phyloP scores from a whole-genome alignment of 2,888 invertebrate species.

The Drosophila leonis region DNA sequence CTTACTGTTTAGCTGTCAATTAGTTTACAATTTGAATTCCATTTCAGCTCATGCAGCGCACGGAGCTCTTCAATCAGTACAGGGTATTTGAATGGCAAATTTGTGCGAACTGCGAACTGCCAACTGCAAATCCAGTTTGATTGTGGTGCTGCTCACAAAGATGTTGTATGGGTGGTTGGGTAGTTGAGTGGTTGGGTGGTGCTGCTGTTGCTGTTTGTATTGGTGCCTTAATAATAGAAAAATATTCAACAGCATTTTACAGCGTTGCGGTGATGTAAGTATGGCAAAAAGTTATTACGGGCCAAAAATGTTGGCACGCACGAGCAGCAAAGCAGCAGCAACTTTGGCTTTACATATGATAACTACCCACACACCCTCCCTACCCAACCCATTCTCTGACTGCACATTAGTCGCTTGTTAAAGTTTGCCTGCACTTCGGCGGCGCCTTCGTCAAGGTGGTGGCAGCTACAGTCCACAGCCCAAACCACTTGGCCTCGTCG shows the following conservation, averaged over 20 bases:
- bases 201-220: slow-evolving; percentile 3
- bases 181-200: not conserved
- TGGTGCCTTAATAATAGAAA: slow-evolving; percentile 68
- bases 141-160: slow-evolving; percentile 6
- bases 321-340: slow-evolving; percentile 20
- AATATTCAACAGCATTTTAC: slow-evolving; percentile 76
- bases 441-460: slow-evolving; percentile 8
- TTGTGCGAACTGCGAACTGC: slow-evolving; percentile 30
- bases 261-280: slow-evolving; percentile 75
- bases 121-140: slow-evolving; percentile 31
- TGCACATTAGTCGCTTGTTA: slow-evolving; percentile 57
- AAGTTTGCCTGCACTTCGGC: slow-evolving; percentile 48
- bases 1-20: not conserved
- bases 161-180: not conserved
- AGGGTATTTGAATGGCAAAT: slow-evolving; percentile 25
- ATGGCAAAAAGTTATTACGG: slow-evolving; percentile 58
- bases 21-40: too few species aligned
- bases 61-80: not conserved
- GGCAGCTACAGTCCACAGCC: not conserved
- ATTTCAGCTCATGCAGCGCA: not conserved
- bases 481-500: slow-evolving; percentile 9
- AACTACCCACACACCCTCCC: not conserved
- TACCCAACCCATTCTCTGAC: not conserved
- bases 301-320: slow-evolving; percentile 60
- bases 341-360: slow-evolving; percentile 36